Conservation (phyloP, 2,888 invertebrate genomes). For the Cosmopolites sordidus region DNA sequence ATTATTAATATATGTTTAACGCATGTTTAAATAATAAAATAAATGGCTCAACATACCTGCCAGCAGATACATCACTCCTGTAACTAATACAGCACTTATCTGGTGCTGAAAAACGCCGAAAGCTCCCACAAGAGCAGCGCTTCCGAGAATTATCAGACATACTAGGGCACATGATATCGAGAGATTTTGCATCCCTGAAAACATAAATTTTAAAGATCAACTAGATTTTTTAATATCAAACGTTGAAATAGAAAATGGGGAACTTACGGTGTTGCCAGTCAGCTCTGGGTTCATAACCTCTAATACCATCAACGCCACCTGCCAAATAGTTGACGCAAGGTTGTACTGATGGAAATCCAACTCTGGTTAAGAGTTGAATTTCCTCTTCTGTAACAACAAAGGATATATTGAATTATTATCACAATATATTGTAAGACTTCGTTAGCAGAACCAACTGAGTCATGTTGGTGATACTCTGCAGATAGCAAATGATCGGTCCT, state of each 20-base stretch:
- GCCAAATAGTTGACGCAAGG: constrained; percentile 77
- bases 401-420: no score
- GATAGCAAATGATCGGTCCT: no score
- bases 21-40: no score
- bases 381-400: constrained; percentile 61
- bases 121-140: constrained; percentile 81
- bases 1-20: no score
- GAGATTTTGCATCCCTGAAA: constrained; percentile 88
- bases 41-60: constrained; percentile 71
- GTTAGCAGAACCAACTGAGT: no score
- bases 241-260: constrained; percentile 20
- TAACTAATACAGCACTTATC: constrained; percentile 88
- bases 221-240: neutral
- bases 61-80: constrained; percentile 89
- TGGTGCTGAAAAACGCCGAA: constrained; percentile 88
- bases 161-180: constrained; percentile 93
- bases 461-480: no score
- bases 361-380: constrained; percentile 59
- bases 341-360: constrained; percentile 65
- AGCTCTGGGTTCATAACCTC: constrained; percentile 67
- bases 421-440: no score
- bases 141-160: constrained; percentile 81
- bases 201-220: neutral
- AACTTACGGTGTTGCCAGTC: constrained; percentile 78
- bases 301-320: constrained; percentile 59